Conservation (phyloP, 2,797 vertebrate genomes). For the Molossus molossus region DNA sequence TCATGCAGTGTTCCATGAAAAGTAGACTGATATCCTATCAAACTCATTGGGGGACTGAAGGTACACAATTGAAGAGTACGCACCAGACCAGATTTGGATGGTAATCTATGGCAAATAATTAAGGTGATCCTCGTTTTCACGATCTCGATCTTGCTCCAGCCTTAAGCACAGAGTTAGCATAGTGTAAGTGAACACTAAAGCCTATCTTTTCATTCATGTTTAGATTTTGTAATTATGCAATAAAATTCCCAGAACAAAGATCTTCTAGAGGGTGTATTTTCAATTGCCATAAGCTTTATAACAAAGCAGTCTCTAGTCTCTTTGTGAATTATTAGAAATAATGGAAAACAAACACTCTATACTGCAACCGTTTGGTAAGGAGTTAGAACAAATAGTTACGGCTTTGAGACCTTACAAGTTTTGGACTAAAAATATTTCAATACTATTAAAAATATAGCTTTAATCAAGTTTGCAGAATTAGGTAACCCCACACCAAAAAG, state of each 20-base stretch:
- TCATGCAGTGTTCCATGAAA: neutral
- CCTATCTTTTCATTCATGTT: neutral
- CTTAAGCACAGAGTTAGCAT: neutral
- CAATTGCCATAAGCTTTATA: neutral
- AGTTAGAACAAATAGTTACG: neutral
- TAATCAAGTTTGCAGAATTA: slow-evolving; percentile 29
- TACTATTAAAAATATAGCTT: neutral
- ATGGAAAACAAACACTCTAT: neutral
- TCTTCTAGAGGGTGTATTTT: neutral
- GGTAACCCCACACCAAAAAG: neutral
- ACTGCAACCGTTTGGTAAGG: neutral
- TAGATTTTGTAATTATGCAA: slow-evolving; percentile 22
- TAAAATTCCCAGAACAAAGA: neutral
- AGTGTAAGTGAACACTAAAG: neutral
- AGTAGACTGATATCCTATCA: neutral
- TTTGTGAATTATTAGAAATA: neutral
- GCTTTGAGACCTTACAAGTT: neutral
- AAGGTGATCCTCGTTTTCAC: neutral
- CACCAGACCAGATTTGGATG: neutral
- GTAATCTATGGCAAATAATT: neutral
- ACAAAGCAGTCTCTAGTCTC: neutral
- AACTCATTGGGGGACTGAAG: neutral
- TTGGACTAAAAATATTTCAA: slow-evolving; percentile 28
- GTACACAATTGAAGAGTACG: neutral
- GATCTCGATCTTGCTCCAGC: neutral